phyloP scores from a whole-genome alignment of 2,888 invertebrate genomes.

The Lottia gigantea region DNA sequence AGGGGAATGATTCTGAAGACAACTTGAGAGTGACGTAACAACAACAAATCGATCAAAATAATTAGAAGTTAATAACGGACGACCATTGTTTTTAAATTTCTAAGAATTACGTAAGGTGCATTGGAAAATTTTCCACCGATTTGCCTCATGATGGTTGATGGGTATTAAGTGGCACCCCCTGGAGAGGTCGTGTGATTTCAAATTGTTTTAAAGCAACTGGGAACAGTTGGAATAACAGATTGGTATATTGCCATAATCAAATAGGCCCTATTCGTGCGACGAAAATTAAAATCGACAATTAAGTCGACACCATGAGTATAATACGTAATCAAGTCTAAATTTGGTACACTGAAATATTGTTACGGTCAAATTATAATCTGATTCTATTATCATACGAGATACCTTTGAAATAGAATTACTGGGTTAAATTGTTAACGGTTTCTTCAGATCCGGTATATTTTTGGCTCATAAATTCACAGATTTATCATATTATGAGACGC shows the following conservation, averaged over 20 bases:
- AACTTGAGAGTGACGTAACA: constrained; percentile 7
- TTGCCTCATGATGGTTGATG: background rate
- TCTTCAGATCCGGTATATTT: too few species aligned
- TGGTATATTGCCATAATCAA: background rate
- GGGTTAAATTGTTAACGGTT: too few species aligned
- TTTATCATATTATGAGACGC: too few species aligned
- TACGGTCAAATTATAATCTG: too few species aligned
- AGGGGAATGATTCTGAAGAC: background rate
- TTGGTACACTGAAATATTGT: too few species aligned
- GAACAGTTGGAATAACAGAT: background rate
- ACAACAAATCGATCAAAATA: background rate
- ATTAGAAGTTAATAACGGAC: background rate
- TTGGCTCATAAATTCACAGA: too few species aligned
- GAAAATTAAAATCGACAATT: too few species aligned
- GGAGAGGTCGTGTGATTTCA: background rate
- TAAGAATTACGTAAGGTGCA: background rate
- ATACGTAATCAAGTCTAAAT: too few species aligned
- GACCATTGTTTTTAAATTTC: background rate
- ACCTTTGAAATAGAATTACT: too few species aligned
- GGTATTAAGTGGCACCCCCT: constrained; percentile 3
- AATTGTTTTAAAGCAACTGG: background rate
- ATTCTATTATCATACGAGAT: too few species aligned
- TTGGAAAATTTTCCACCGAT: constrained; percentile 2
- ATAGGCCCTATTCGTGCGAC: too few species aligned
- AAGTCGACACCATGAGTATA: too few species aligned